phyloP scores from a whole-genome alignment of 2,888 invertebrate genomes.

The Agrochola circellaris region DNA sequence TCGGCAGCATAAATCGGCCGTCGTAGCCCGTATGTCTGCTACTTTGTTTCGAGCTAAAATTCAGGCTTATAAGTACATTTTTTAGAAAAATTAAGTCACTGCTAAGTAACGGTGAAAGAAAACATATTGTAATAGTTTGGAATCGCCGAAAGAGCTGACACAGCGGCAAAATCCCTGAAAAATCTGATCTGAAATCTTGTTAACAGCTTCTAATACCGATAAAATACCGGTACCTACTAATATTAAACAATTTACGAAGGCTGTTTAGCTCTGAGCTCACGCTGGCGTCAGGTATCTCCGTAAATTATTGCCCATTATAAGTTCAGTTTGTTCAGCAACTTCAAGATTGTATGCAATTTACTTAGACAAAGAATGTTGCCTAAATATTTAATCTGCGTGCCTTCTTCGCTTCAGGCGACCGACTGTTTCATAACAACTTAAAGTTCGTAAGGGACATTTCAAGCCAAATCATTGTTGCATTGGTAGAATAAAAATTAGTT shows the following conservation, averaged over 20 bases:
- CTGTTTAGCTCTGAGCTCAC: neutral
- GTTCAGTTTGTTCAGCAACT: slow-evolving; percentile 50
- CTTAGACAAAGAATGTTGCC: slow-evolving; percentile 64
- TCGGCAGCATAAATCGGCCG: neutral
- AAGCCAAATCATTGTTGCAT: neutral
- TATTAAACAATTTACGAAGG: slow-evolving; percentile 23
- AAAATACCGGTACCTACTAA: slow-evolving; percentile 2
- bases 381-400: slow-evolving; percentile 71
- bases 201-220: neutral
- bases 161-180: neutral
- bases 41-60: neutral
- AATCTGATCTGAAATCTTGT: neutral
- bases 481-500: too few relatives aligned
- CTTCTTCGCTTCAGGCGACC: slow-evolving; percentile 47
- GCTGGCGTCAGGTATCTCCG: slow-evolving; percentile 30
- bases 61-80: neutral
- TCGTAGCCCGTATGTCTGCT: neutral
- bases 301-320: slow-evolving; percentile 61
- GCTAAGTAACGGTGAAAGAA: too few relatives aligned
- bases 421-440: slow-evolving; percentile 11
- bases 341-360: slow-evolving; percentile 64
- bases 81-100: too few relatives aligned
- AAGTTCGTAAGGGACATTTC: neutral
- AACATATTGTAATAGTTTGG: neutral
- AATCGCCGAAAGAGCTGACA: neutral